These are phyloP conservation scores for Catamblyrhynchus diadema DNA, from an alignment of 2,797 vertebrate genomes.

Conservation along the genomic window DNA sequence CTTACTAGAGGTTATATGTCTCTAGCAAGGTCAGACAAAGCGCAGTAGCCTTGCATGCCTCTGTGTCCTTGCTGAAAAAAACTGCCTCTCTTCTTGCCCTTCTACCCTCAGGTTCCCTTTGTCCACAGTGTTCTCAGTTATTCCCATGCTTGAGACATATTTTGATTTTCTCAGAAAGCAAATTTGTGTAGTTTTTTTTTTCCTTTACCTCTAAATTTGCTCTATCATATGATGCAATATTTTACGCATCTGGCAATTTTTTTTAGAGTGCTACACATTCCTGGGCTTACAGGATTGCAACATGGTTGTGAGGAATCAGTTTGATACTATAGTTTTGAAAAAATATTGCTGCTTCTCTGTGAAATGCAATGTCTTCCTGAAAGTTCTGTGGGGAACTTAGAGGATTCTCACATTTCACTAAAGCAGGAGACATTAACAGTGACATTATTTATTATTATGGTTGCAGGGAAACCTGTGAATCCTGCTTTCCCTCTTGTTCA, in stretches of 20 bases:
- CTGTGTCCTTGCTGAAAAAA: not conserved
- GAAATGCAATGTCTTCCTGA: not conserved
- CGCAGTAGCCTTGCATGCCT: not conserved
- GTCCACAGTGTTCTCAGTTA: not conserved
- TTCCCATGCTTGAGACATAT: not conserved
- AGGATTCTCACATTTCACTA: not conserved
- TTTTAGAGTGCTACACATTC: not conserved
- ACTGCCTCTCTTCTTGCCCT: not conserved
- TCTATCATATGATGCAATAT: not conserved
- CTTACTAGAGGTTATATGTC: not conserved
- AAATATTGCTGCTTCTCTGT: not conserved
- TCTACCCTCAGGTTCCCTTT: not conserved
- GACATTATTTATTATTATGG: not conserved
- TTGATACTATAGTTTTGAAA: not conserved
- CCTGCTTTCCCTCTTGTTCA: conserved; percentile 34
- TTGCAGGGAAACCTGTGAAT: conserved; percentile 51
- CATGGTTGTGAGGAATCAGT: not conserved
- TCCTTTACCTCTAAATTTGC: not conserved
- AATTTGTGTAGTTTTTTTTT: not conserved
- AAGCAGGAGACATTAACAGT: not conserved
- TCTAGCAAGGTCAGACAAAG: not conserved
- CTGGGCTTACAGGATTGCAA: not conserved
- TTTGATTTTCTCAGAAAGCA: not conserved
- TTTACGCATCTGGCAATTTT: not conserved
- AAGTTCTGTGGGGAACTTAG: not conserved